phyloP scores from a whole-genome alignment of 2,888 invertebrate genomes.

The Melanostoma scalare region DNA sequence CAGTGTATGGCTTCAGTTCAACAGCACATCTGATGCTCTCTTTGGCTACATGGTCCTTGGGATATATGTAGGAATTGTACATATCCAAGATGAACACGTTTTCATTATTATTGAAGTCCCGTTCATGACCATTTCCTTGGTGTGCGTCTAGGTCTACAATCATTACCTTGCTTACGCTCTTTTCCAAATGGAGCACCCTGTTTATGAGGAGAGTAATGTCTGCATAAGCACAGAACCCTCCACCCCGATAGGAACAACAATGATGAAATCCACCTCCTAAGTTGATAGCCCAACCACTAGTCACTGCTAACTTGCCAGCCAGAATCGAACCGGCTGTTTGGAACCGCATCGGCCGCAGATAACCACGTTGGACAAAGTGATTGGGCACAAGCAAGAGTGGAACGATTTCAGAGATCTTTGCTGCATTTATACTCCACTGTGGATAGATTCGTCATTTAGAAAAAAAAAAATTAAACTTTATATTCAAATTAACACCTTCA shows the following conservation, averaged over 20 bases:
- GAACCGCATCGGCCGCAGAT: constrained; percentile 90
- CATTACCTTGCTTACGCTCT: constrained; percentile 87
- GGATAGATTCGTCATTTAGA: constrained; percentile 75
- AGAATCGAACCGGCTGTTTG: constrained; percentile 92
- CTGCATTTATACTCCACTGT: constrained; percentile 91
- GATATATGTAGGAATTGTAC: constrained; percentile 92
- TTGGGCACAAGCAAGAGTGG: constrained; percentile 90
- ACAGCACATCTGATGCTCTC: constrained; percentile 87
- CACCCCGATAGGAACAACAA: constrained; percentile 89
- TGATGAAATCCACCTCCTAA: constrained; percentile 96
- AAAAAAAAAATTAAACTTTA: constrained; percentile 56
- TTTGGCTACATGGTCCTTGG: constrained; percentile 89
- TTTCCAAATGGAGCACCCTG: constrained; percentile 85
- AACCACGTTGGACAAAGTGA: constrained; percentile 87
- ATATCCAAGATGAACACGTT: constrained; percentile 94
- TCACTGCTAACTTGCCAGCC: constrained; percentile 91
- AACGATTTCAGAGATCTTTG: constrained; percentile 90
- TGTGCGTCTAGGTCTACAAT: constrained; percentile 96
- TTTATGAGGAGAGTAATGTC: constrained; percentile 91
- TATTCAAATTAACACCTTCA: constrained; percentile 84
- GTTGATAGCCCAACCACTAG: constrained; percentile 94
- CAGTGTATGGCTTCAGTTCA: constrained; percentile 85
- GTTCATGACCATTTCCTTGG: constrained; percentile 95
- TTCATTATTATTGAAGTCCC: constrained; percentile 88
- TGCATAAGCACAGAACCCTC: constrained; percentile 95